These are phyloP conservation scores for Indri indri DNA, from an alignment of 2,113 vertebrate genomes.

Conservation along the genomic window DNA sequence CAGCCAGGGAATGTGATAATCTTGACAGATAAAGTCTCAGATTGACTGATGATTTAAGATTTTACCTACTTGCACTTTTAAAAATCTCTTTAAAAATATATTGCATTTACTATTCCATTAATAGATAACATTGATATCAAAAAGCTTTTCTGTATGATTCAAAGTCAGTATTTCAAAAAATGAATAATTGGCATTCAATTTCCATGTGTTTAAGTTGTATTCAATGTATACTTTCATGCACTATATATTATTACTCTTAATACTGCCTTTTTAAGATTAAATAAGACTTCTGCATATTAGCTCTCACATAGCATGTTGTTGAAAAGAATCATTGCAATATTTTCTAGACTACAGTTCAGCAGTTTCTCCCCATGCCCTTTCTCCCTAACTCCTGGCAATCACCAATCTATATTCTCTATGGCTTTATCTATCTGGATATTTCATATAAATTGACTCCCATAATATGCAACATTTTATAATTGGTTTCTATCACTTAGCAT, in stretches of 20 bases:
- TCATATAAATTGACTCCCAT: not conserved
- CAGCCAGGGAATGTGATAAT: not conserved
- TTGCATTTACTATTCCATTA: not conserved
- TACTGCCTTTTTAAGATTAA: not conserved
- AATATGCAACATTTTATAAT: not conserved
- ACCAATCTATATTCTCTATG: not conserved
- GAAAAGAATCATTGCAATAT: too few species aligned
- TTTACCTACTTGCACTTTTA: not conserved
- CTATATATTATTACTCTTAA: not conserved
- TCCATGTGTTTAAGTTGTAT: not conserved
- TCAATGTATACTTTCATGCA: not conserved
- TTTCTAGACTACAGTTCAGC: accelerated
- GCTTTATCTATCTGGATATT: not conserved
- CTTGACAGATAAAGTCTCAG: not conserved
- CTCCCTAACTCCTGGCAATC: not conserved
- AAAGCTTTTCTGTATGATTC: not conserved
- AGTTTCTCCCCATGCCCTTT: not conserved
- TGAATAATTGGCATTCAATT: not conserved
- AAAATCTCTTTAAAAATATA: not conserved
- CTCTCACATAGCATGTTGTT: not conserved
- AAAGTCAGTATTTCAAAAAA: not conserved
- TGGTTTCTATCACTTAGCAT: not conserved
- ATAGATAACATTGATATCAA: not conserved
- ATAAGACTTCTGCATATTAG: not conserved
- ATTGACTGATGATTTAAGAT: not conserved